A percentile compares a stretch with the other conserved stretches of the same genome.
These are phyloP conservation scores for Brachirus orientalis DNA, from an alignment of 2,113 vertebrate genomes.

Conservation along the genomic window DNA sequence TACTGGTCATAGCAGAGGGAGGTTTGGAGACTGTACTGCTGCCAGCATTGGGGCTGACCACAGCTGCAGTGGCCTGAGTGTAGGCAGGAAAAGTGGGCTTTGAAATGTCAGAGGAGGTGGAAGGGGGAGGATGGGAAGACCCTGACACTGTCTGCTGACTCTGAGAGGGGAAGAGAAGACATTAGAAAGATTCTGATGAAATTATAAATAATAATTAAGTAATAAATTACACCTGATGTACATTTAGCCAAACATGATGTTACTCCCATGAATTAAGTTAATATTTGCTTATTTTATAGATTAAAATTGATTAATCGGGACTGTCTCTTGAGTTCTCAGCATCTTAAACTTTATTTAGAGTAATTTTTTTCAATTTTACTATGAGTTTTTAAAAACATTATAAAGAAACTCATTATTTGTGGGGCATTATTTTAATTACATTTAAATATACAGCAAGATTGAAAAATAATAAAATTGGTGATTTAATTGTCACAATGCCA, in stretches of 20 bases:
- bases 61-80: slow-evolving; percentile 86
- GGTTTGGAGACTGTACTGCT: slow-evolving; percentile 91
- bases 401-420: too few species aligned
- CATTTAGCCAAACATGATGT: slow-evolving; percentile 21
- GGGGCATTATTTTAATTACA: too few species aligned
- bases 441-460: too few species aligned
- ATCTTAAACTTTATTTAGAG: too few species aligned
- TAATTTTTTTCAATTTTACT: too few species aligned
- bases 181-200: slow-evolving; percentile 6
- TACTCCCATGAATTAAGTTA: background rate
- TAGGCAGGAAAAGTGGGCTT: slow-evolving; percentile 96
- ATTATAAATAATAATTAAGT: background rate
- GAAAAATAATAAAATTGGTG: too few species aligned
- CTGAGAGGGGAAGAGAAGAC: slow-evolving; percentile 28
- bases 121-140: slow-evolving; percentile 49
- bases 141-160: slow-evolving; percentile 51
- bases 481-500: too few species aligned
- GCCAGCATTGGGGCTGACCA: slow-evolving; percentile 42
- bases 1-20: slow-evolving; percentile 91
- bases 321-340: too few species aligned
- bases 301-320: too few species aligned
- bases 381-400: too few species aligned
- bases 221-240: too few species aligned
- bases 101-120: slow-evolving; percentile 86
- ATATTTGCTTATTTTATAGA: too few species aligned